phyloP scores from a whole-genome alignment of 2,888 invertebrate species.

The Eupelmus urozonus region DNA sequence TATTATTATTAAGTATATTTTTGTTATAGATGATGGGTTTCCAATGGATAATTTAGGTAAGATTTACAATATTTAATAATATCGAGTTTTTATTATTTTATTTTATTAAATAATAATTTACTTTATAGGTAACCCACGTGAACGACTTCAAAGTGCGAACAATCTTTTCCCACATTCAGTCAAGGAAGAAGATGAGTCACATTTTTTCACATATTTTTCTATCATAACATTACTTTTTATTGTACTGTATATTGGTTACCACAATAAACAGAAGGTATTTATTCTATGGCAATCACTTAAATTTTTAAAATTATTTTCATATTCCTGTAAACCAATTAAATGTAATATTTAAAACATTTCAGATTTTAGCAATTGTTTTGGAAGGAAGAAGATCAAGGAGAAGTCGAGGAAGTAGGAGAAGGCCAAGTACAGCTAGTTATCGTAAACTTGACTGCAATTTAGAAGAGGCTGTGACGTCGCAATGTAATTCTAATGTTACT shows the following conservation, averaged over 20 bases:
- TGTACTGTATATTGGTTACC: slow-evolving; percentile 81
- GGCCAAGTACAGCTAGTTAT: slow-evolving; percentile 82
- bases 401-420: slow-evolving; percentile 75
- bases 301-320: not conserved
- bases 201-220: slow-evolving; percentile 85
- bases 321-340: slow-evolving; percentile 5
- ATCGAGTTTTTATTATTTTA: not conserved
- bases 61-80: not conserved
- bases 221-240: slow-evolving; percentile 81
- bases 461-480: slow-evolving; percentile 83
- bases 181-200: slow-evolving; percentile 80
- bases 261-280: slow-evolving; percentile 83
- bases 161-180: slow-evolving; percentile 45
- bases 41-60: slow-evolving; percentile 28
- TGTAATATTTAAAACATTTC: slow-evolving; percentile 42
- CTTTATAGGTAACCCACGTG: slow-evolving; percentile 5
- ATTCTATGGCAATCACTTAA: not conserved
- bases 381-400: slow-evolving; percentile 80
- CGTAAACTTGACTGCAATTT: slow-evolving; percentile 83
- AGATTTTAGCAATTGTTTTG: slow-evolving; percentile 83
- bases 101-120: slow-evolving; percentile 13
- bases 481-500: slow-evolving; percentile 79
- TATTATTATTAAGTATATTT: too few relatives aligned
- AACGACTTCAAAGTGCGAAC: slow-evolving; percentile 27
- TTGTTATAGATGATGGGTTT: slow-evolving; percentile 7